Evolutionary conservation across 2,797 vertebrate species (phyloP), one percentile per base, ranked within the genome.

Genomic region (Paedocypris micromegethes): DNA sequence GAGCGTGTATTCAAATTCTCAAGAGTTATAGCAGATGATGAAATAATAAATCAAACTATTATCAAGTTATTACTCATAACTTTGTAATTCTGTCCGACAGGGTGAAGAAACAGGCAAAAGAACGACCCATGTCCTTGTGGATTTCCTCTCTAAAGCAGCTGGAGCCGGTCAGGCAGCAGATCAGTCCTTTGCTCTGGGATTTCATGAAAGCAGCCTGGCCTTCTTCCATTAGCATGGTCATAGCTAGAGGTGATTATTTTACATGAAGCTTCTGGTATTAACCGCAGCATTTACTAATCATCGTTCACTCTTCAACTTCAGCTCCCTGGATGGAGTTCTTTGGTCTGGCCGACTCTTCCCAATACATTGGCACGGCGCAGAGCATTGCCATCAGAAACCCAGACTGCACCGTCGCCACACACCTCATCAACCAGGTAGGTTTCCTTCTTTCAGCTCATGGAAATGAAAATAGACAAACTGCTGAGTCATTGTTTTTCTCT

Each of bases 201-300:
- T 93, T 95, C 77, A 96, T 96, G 93, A 84, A 90, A 74, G 90
- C 90, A 44, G 91, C 92, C 0, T 95, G 93, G 94, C 93, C 93
- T 1, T 95, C 93, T 47, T 93, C 93, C 2, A 93, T 95, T 47
- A 96, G 94, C 77, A 80, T 96, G 86, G 93, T 95, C 42, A 87
- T 95, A 78, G 89, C 90, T 58, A 90, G 92, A 89, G 93, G 94
- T 94, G 70, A 77, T 80, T 55, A 54, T 7, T 37, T 39, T 40
- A 6, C 5, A 8, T 3, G 52, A 6, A 40, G 9, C 40, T 6
- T 55, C 6, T 38, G 8, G 23, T 47, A 44, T 45, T n/a, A 38
- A n/a, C 40, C 6, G 45, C 48, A 61, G 46, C 3, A n/a, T 9
- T 4, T 7, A 5, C 2, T 6, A 47, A 46, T 41, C 9, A 68